Evolutionary conservation across 2,113 vertebrate genomes (phyloP).

Genomic region (Marmota flaviventris): DNA sequence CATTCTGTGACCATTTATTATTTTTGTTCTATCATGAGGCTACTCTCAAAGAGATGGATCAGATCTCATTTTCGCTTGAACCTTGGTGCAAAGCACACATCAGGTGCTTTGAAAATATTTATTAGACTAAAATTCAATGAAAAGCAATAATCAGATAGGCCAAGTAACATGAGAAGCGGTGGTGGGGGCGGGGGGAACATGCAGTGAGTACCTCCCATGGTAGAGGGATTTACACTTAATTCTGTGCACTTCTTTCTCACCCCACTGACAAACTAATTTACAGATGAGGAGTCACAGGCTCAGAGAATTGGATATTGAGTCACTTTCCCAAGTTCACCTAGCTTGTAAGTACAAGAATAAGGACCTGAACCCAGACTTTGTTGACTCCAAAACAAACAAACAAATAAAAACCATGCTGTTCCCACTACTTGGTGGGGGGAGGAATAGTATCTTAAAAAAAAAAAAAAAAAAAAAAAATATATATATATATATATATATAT

Average conservation of each 20-base stretch:
- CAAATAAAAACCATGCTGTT: not conserved
- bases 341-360: not conserved
- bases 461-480: too few relatives aligned
- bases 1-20: not conserved
- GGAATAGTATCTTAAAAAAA: not conserved
- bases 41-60: not conserved
- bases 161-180: not conserved
- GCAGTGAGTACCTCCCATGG: too few relatives aligned
- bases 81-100: not conserved
- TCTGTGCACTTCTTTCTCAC: not conserved
- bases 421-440: not conserved
- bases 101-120: not conserved
- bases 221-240: not conserved
- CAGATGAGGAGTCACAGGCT: not conserved
- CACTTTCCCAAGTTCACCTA: not conserved
- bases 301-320: not conserved
- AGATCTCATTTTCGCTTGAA: not conserved
- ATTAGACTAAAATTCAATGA: not conserved
- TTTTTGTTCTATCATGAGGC: not conserved
- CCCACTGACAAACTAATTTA: not conserved
- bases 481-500: too few relatives aligned
- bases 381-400: not conserved
- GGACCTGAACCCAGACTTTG: not conserved
- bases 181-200: rapidly evolving
- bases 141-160: not conserved